Evolutionary conservation across 2,888 invertebrate species (phyloP), one percentile per base, ranked within the genome.

Genomic region (Nemoura dubitans): DNA sequence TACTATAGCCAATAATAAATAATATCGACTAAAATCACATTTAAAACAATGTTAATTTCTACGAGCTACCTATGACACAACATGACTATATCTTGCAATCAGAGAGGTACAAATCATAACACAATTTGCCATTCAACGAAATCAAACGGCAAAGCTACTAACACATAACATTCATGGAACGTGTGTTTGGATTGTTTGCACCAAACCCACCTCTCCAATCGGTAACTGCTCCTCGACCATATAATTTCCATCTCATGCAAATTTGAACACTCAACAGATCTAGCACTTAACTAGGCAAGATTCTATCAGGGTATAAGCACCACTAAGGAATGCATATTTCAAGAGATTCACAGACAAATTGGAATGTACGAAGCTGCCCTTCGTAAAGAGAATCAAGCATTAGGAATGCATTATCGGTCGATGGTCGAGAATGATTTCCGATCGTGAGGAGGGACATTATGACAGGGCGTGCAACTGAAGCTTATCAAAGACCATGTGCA

Each of bases 1-100:
- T 59, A 85, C 85, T 86, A n/a, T 85, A 86, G 86, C 86, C 86
- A 59, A 59, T 59, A 59, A 87, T 86, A 87, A 81, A 87, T 87
- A 86, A 87, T 10, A 26, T 85, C 86, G 87, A 87, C 87, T 87
- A 87, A 87, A 59, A 87, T 87, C 87, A 86, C 87, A 86, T 83
- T 85, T 82, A 85, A 87, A 84, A 87, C 86, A 86, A 81, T 59
- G 80, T 86, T 86, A 86, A 85, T 86, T 85, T 42, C 80, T 86
- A 86, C 28, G 3, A 27, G 28, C 26, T 30, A 42, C 25, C 86
- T 87, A 87, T 77, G n/a, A 86, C 82, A 87, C 85, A 86, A 27
- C 84, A 84, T 85, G 85, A 87, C 85, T 87, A 86, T 85, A 80
- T 86, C 30, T 84, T 59, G 84, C 83, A 86, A 85, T 86, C 83